phyloP scores from a whole-genome alignment of 2,797 vertebrate species.

The Tapirus indicus region DNA sequence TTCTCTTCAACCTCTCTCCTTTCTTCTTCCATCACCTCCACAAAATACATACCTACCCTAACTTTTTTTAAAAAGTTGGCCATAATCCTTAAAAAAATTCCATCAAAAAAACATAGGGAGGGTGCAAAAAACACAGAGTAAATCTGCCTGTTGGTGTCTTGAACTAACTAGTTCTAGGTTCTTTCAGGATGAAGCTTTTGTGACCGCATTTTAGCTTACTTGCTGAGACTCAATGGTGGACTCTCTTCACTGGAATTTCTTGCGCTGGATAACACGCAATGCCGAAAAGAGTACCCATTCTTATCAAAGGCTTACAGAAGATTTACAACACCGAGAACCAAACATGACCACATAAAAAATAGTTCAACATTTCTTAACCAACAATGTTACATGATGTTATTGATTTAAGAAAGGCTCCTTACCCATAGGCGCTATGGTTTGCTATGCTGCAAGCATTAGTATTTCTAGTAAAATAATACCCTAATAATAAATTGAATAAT shows the following conservation, averaged over 20 bases:
- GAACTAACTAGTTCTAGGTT: slow-evolving; percentile 72
- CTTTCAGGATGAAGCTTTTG: slow-evolving; percentile 68
- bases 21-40: neutral
- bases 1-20: neutral
- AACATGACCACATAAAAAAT: neutral
- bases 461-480: neutral
- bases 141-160: slow-evolving; percentile 76
- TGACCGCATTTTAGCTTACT: neutral
- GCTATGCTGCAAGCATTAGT: neutral
- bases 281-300: neutral
- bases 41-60: neutral
- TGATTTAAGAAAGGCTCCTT: neutral
- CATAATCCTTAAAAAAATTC: neutral
- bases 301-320: slow-evolving; percentile 14
- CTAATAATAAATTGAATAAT: neutral
- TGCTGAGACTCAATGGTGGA: neutral
- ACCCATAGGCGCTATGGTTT: neutral
- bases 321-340: neutral
- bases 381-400: neutral
- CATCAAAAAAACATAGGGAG: slow-evolving; percentile 16
- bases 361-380: neutral
- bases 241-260: neutral
- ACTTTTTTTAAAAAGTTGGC: neutral
- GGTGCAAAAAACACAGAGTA: neutral
- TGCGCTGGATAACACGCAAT: neutral